Base-by-base conservation (phyloP, 2,113 vertebrate genomes). In the Sclerurus mexicanus region DNA sequence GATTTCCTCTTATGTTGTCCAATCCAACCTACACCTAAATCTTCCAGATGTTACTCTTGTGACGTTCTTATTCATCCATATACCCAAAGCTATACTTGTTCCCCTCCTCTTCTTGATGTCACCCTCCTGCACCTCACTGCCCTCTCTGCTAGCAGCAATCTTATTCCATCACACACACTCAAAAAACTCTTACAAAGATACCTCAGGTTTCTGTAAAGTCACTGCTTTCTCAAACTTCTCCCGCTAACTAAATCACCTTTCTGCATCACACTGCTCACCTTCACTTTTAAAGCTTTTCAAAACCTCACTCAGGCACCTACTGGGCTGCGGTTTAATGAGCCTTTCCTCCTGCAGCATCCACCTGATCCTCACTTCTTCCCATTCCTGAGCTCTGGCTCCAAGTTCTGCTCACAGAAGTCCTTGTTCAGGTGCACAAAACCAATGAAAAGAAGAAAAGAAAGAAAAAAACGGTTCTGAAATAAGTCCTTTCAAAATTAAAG, bases 291-390 rank as follows among this genome's bases (percentile, higher is more conserved):
- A 93, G 63, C 35, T 55, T 92, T 80, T 53, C 33, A 49, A 39
- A 89, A 89, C 86, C 78, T 95, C 53, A 8, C 63, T 37, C 44
- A 86, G 85, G 31, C 63, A 86, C 39, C 52, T 24, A 35, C 67
- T 30, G 60, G 73, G 64, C 59, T 91, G 83, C n/a, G 66, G n/a
- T 69, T 92, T 92, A 93, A 94, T 39, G 63, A 95, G 85, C 53
- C 18, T 83, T 88, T 79, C 73, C 69, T 63, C 53, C 90, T 55
- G 59, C 46, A 80, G 46, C 13, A 2, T 55, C 52, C 80, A 84
- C 67, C 55, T 88, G 47, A 2, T 83, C 55, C 50, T 86, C 79
- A 19, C 33, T 66, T 40, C 37, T 28, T 59, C 23, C 37, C 10
- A 25, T 15, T 11, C 30, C 39, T 2, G 0, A 12, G 69, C 33